These are phyloP conservation scores for Drosophila carrolli DNA, from an alignment of 1,140 invertebrate species.

Conservation along the genomic window DNA sequence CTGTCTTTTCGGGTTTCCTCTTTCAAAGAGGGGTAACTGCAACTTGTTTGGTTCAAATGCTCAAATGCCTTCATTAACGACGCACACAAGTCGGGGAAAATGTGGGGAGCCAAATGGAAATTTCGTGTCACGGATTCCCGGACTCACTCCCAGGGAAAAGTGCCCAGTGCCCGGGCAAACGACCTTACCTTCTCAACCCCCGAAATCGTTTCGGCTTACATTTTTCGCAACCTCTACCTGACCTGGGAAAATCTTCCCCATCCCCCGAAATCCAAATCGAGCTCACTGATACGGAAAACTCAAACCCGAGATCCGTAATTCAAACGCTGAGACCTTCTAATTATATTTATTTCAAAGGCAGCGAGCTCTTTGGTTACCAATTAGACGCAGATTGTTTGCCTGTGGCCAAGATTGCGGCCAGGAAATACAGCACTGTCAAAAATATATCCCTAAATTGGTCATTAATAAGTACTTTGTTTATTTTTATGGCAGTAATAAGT, in stretches of 20 bases:
- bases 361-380: conserved; percentile 65
- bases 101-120: conserved; percentile 57
- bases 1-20: conserved; percentile 39
- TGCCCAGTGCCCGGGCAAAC: conserved; percentile 25
- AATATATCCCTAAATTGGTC: not conserved
- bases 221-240: conserved; percentile 60
- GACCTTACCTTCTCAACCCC: conserved; percentile 46
- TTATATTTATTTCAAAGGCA: conserved; percentile 37
- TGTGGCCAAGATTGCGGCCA: conserved; percentile 8
- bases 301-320: conserved; percentile 25
- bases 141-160: conserved; percentile 23
- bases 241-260: conserved; percentile 20
- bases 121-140: conserved; percentile 39
- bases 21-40: conserved; percentile 31
- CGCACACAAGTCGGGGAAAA: conserved; percentile 9
- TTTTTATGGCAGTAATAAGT: too few species aligned
- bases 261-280: conserved; percentile 31
- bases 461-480: not conserved
- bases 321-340: conserved; percentile 26
- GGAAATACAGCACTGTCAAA: not conserved
- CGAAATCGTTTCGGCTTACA: conserved; percentile 24
- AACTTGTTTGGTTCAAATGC: conserved; percentile 65
- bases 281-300: conserved; percentile 47
- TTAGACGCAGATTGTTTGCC: conserved; percentile 52
- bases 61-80: conserved; percentile 73